Evolutionary conservation across 2,888 invertebrate genomes (phyloP), one percentile per base, ranked within the genome.

Genomic region (Anarsia innoxiella): DNA sequence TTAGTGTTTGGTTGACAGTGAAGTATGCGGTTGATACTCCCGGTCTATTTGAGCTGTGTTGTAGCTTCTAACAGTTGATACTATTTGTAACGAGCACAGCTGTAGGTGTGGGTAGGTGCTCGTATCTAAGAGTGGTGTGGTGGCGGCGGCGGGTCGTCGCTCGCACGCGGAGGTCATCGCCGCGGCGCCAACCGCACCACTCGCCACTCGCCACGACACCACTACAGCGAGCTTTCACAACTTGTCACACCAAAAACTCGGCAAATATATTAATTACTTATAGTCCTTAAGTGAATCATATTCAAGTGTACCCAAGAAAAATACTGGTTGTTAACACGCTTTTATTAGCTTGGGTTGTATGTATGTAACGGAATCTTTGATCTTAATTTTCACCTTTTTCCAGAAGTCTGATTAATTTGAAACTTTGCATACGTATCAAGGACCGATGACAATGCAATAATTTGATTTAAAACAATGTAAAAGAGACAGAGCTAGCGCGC

Each of bases 101-200:
- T 33, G 26, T 26, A 11, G 14, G 31, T 23, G n/a, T 10, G 13
- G 26, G 23, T n/a, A n/a, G 32, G 12, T 11, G 31, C 13, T 2
- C 5, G 25, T 23, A 13, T 33, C 35, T 35, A 35, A 35, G 35
- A 28, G 27, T 8, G 4, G 35, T 28, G 25, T 25, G 12, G 32
- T 10, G 10, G 29, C 23, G 31, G 14, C 14, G 23, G 33, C 67
- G 62, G 82, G 82, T 82, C 82, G 79, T 74, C 77, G 80, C 50
- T 70, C 82, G 76, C 71, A 41, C 40, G 51, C 53, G 50, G 72
- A 72, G 82, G 82, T 82, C 82, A 80, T 47, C 77, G 77, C 60
- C 76, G 75, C 66, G 63, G 53, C 64, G 59, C 57, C 50, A 44
- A 41, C 40, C 43, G 33, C 39, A 36, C 35, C 46, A 42, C 45